Percentiles rank a stretch among this genome's conserved stretches.
These are phyloP conservation scores for Esox niger DNA, from an alignment of 2,113 vertebrate genomes.

Conservation along the genomic window DNA sequence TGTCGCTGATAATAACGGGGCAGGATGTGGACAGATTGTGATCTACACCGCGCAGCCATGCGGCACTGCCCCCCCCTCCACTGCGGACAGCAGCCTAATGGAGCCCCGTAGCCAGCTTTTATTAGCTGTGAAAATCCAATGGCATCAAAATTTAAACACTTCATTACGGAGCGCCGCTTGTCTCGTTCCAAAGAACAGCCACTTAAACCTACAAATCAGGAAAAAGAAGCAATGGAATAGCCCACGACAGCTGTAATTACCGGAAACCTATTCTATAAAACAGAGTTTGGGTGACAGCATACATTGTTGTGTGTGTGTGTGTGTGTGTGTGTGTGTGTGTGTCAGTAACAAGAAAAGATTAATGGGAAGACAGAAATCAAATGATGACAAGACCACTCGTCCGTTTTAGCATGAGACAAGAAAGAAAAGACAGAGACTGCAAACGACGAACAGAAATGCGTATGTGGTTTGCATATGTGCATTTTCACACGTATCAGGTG, in stretches of 20 bases:
- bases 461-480: no score
- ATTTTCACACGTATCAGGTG: no score
- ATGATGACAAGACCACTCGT: no score
- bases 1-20: constrained; percentile 48
- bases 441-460: no score
- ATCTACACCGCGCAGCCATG: constrained; percentile 61
- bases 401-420: no score
- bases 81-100: constrained; percentile 65
- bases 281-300: constrained; percentile 44
- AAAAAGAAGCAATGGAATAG: constrained; percentile 57
- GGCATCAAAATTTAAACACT: constrained; percentile 76
- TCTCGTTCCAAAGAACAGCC: constrained; percentile 66
- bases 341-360: constrained; percentile 19
- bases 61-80: constrained; percentile 51
- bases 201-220: constrained; percentile 69
- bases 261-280: constrained; percentile 58
- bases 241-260: constrained; percentile 66
- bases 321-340: constrained; percentile 16
- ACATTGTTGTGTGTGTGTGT: not conserved
- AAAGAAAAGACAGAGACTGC: no score
- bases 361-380: no score
- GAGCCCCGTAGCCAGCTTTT: constrained; percentile 64
- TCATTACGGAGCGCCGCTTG: constrained; percentile 72
- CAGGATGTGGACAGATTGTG: constrained; percentile 48
- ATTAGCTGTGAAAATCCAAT: constrained; percentile 73